Percentiles rank a stretch among this genome's conserved stretches.
These are phyloP conservation scores for Deilephila elpenor DNA, from an alignment of 2,888 invertebrate species.

Conservation along the genomic window DNA sequence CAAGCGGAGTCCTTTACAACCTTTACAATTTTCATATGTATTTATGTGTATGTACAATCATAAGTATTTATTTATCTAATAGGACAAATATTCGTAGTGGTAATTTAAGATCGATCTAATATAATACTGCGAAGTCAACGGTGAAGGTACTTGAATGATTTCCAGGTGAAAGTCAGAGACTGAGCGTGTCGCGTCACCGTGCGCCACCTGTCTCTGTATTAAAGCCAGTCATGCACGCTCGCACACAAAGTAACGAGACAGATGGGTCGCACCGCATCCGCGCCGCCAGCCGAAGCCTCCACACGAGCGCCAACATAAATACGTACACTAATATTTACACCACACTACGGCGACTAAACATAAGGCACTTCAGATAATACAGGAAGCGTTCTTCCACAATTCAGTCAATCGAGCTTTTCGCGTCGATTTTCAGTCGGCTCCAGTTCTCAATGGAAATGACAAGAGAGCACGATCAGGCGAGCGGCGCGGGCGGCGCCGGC, in stretches of 20 bases:
- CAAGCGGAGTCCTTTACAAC: background rate
- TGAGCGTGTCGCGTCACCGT: too few relatives aligned
- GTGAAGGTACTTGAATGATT: background rate
- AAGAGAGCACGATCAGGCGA: slow-evolving; percentile 15
- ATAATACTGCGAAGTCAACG: slow-evolving; percentile 11
- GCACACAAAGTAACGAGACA: slow-evolving; percentile 10
- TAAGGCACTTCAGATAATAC: slow-evolving; percentile 41
- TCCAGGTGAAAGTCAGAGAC: background rate
- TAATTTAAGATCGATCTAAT: slow-evolving; percentile 2
- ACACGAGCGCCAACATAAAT: slow-evolving; percentile 50
- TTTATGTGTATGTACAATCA: background rate
- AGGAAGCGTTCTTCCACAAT: background rate
- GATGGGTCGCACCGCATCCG: background rate
- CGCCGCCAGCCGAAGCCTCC: background rate
- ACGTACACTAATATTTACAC: slow-evolving; percentile 67
- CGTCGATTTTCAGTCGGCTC: too few relatives aligned
- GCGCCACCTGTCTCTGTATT: slow-evolving; percentile 3
- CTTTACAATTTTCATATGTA: background rate
- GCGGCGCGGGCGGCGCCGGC: slow-evolving; percentile 42
- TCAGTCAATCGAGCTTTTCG: background rate
- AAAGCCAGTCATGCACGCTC: slow-evolving; percentile 8
- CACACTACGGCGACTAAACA: slow-evolving; percentile 33
- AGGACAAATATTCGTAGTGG: background rate
- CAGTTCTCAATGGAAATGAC: too few relatives aligned
- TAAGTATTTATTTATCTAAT: slow-evolving; percentile 1